These are phyloP conservation scores for Amblyornis subalaris DNA, from an alignment of 2,113 vertebrate genomes.

Conservation along the genomic window DNA sequence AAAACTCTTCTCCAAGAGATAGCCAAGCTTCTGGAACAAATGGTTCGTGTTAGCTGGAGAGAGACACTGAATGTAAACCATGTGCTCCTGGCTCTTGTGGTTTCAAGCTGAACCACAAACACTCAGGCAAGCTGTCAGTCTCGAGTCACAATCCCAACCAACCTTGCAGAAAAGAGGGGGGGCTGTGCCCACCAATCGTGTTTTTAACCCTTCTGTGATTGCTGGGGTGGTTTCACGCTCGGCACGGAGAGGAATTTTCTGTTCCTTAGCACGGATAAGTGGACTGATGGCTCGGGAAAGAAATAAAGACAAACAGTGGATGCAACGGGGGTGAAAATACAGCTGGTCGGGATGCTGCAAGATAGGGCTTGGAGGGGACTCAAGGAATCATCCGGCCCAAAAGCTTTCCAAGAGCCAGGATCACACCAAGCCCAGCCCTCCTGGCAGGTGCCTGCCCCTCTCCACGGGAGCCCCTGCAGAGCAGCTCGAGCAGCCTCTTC, in stretches of 20 bases:
- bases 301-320: neutral
- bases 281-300: neutral
- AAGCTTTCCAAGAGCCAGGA: neutral
- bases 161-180: neutral
- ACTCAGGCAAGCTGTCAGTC: conserved; percentile 66
- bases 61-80: conserved; percentile 71
- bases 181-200: conserved; percentile 9
- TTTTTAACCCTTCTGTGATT: conserved; percentile 47
- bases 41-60: conserved; percentile 70
- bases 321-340: neutral
- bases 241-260: rapidly evolving
- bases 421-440: neutral
- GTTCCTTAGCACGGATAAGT: neutral
- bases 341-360: neutral
- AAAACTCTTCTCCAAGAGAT: conserved; percentile 68
- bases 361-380: neutral
- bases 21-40: conserved; percentile 69
- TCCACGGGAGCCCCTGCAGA: neutral
- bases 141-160: conserved; percentile 61
- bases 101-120: conserved; percentile 69
- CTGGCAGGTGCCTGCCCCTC: neutral
- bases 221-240: neutral
- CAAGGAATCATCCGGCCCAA: neutral
- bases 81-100: conserved; percentile 71
- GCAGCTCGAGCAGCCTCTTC: neutral